Evolutionary conservation across 1,140 invertebrate species (phyloP), one percentile per base, ranked within the genome.

Genomic region (Zaprionus camerounensis): DNA sequence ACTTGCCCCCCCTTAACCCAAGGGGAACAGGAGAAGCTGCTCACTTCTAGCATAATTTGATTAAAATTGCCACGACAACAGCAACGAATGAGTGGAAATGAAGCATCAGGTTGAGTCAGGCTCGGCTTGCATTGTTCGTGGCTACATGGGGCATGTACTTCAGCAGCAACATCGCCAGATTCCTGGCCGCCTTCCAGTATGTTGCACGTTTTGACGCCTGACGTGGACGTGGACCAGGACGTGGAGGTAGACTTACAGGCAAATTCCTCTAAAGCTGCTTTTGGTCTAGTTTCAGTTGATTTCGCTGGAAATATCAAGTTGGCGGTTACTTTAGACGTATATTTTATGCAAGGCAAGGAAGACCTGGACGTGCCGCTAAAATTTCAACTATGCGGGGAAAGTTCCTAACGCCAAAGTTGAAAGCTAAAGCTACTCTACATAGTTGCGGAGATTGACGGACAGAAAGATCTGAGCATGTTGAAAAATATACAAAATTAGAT

Each of bases 21-120:
- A 73, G n/a, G 65, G 24, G n/a, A 46, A 71, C 76, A 12, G 56
- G 13, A 15, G 44, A 49, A 46, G 61, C 44, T 71, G 73, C 65
- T 70, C 76, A 63, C 75, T 78, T 78, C 62, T 49, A 63, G 68
- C 78, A 84, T 88, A 87, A 87, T 87, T 87, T 88, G 83, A 87
- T 87, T 87, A 88, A 88, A 84, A 76, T 81, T 73, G 58, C 84
- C 84, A 75, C 63, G 80, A 17, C 44, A 28, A 41, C 59, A 57
- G 36, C 41, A 74, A 59, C 73, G 53, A 34, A 2, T 12, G 17
- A n/a, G 34, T 72, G 70, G 31, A 67, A 51, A 59, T 41, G 13
- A n/a, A 36, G 58, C 53, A 34, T 57, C 41, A 22, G 41, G 26
- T 71, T 55, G 22, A 46, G 67, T 15, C 49, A 44, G 28, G 66